These are phyloP conservation scores for Reinhardtius hippoglossoides DNA, from an alignment of 2,113 vertebrate genomes.

Conservation along the genomic window DNA sequence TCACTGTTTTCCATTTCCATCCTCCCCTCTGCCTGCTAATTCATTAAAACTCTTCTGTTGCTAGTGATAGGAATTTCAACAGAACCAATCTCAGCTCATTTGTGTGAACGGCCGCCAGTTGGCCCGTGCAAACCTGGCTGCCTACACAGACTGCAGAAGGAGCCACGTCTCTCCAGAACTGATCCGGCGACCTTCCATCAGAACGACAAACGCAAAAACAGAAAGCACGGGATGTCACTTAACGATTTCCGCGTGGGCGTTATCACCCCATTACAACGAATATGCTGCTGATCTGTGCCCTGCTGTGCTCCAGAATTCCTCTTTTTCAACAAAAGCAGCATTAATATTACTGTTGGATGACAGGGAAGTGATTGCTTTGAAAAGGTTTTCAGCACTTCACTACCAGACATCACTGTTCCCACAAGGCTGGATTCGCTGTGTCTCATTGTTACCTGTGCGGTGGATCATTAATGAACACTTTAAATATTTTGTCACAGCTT, in stretches of 20 bases:
- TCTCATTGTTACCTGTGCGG: conserved; percentile 12
- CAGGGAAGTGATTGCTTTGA: conserved; percentile 40
- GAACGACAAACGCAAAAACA: conserved; percentile 39
- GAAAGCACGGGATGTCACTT: conserved; percentile 44
- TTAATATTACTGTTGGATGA: conserved; percentile 61
- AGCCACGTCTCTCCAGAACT: conserved; percentile 34
- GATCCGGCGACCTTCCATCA: conserved; percentile 40
- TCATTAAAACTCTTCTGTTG: conserved; percentile 39
- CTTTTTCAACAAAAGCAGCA: conserved; percentile 48
- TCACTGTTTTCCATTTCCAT: conserved; percentile 16
- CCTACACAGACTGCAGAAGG: conserved; percentile 31
- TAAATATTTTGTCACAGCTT: conserved; percentile 16
- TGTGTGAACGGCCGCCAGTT: conserved; percentile 45
- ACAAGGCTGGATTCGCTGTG: conserved; percentile 13
- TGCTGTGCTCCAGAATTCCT: conserved; percentile 43
- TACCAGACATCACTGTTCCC: conserved; percentile 24
- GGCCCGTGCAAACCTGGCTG: conserved; percentile 35
- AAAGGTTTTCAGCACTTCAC: conserved; percentile 23
- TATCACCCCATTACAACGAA: conserved; percentile 44
- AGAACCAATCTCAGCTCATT: conserved; percentile 33
- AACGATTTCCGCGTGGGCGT: conserved; percentile 52
- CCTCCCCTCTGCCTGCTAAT: conserved; percentile 32
- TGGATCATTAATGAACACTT: conserved; percentile 31
- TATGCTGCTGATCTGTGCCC: conserved; percentile 45
- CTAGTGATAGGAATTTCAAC: conserved; percentile 38